Evolutionary conservation across 2,797 vertebrate genomes (phyloP).

Genomic region (Lepilemur septentrionalis): DNA sequence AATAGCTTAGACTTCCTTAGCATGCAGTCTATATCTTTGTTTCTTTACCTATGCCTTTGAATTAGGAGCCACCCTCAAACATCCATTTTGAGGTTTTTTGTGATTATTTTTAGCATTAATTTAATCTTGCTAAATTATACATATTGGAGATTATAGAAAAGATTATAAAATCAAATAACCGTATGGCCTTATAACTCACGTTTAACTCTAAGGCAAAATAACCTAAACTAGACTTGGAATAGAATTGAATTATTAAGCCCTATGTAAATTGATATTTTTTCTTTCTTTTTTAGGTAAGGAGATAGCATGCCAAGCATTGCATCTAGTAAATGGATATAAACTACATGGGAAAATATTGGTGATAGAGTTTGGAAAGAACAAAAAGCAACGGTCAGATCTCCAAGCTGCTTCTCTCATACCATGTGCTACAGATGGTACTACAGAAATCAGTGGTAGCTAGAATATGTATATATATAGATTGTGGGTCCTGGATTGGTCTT

Average conservation of each 20-base stretch:
- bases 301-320: constrained; percentile 87
- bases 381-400: constrained; percentile 61
- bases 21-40: constrained; percentile 2
- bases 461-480: not conserved
- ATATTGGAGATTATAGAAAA: constrained; percentile 40
- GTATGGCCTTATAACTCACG: not conserved
- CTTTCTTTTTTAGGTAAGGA: constrained; percentile 86
- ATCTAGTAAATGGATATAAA: constrained; percentile 90
- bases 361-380: constrained; percentile 91
- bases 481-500: not conserved
- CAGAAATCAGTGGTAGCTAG: constrained; percentile 59
- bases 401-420: constrained; percentile 25
- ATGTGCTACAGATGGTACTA: constrained; percentile 49
- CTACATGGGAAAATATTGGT: constrained; percentile 92
- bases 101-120: constrained; percentile 47
- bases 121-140: constrained; percentile 51
- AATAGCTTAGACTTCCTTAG: constrained; percentile 32
- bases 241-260: constrained; percentile 50
- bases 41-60: constrained; percentile 46
- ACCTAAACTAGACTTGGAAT: constrained; percentile 39
- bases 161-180: constrained; percentile 26
- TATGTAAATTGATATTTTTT: constrained; percentile 49
- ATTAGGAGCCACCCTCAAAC: not conserved
- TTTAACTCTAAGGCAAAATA: constrained; percentile 9
- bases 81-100: constrained; percentile 45